These are phyloP conservation scores for Anoplopoma fimbria DNA, from an alignment of 2,113 vertebrate genomes.

Conservation along the genomic window DNA sequence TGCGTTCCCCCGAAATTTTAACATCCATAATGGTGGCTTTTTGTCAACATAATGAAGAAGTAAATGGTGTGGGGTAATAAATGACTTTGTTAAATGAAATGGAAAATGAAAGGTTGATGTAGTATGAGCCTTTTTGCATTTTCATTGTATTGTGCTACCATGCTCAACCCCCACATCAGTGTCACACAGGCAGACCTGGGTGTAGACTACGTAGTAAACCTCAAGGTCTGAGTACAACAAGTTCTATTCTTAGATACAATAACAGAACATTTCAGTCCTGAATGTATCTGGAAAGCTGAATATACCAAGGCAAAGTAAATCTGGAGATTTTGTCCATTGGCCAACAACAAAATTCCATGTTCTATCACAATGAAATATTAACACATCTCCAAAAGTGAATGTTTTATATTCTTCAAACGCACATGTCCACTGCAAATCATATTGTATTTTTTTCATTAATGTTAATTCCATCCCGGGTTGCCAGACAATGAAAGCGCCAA, in stretches of 20 bases:
- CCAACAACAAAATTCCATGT: neutral
- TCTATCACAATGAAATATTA: neutral
- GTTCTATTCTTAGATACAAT: neutral
- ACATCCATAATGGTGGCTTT: constrained; percentile 74
- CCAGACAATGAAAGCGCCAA: constrained; percentile 19
- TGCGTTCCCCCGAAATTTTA: constrained; percentile 65
- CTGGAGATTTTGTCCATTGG: neutral
- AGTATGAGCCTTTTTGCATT: constrained; percentile 49
- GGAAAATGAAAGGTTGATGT: constrained; percentile 72
- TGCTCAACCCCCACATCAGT: constrained; percentile 25
- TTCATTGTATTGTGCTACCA: constrained; percentile 27
- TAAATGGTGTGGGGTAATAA: constrained; percentile 82
- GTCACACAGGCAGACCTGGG: constrained; percentile 22
- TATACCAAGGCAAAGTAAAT: neutral
- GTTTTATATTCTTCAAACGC: neutral
- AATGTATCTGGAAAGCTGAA: neutral
- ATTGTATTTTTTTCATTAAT: neutral
- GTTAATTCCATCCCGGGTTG: neutral
- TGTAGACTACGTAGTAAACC: neutral
- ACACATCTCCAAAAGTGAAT: neutral
- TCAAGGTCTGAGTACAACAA: neutral
- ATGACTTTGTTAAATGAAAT: constrained; percentile 78
- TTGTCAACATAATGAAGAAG: constrained; percentile 82
- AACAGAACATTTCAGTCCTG: neutral
- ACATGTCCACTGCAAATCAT: neutral